Conservation (phyloP, 2,113 vertebrate species). For the Jaculus jaculus region DNA sequence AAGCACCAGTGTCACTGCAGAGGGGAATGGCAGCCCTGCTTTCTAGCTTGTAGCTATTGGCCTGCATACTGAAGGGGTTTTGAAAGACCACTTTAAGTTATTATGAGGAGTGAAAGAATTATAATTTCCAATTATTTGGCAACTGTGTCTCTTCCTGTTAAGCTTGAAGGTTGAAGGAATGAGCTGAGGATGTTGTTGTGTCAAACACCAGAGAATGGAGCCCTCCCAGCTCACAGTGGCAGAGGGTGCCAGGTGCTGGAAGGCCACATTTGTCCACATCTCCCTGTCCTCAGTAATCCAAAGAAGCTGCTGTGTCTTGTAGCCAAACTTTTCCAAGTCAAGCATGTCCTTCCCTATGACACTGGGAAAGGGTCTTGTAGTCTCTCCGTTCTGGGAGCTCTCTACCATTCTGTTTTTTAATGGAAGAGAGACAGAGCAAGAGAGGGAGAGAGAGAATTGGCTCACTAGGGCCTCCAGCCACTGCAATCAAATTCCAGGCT, state of each 20-base stretch:
- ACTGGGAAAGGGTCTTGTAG: rapidly evolving
- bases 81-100: background rate
- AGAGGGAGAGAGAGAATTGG: too few relatives aligned
- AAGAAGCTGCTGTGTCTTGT: background rate
- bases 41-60: background rate
- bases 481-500: too few relatives aligned
- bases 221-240: background rate
- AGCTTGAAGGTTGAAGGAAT: background rate
- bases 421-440: too few relatives aligned
- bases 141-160: background rate
- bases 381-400: background rate
- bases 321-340: background rate
- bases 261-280: background rate
- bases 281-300: background rate
- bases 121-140: background rate
- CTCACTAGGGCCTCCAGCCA: too few relatives aligned
- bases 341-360: background rate
- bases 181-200: background rate
- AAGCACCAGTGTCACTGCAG: background rate
- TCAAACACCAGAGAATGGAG: background rate
- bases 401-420: too few relatives aligned
- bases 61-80: background rate
- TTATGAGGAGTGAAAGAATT: background rate
- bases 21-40: rapidly evolving
- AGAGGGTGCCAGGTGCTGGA: background rate